A percentile compares a stretch with the other conserved stretches of the same genome.
Evolutionary conservation across 2,797 vertebrate genomes (phyloP).

Genomic region (Fistularia commersonii): DNA sequence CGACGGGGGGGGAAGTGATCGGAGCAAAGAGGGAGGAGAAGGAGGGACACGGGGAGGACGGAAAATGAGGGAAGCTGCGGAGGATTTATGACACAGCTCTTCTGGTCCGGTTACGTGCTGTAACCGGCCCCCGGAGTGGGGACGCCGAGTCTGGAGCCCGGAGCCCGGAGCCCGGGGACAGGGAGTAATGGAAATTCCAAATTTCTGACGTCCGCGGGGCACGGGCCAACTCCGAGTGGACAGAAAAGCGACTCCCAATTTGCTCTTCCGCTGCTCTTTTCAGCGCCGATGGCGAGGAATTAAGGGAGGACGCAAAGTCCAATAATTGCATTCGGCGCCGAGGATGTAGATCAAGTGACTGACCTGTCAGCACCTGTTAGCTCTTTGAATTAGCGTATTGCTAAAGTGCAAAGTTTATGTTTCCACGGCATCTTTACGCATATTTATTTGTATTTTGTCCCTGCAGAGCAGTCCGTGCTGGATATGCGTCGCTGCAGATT

Average conservation of each 20-base stretch:
- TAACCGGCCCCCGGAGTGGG: conserved; percentile 75
- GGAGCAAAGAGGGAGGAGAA: conserved; percentile 22
- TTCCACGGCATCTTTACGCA: too few species aligned
- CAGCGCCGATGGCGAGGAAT: too few species aligned
- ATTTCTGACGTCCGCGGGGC: conserved; percentile 54
- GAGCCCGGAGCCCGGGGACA: conserved; percentile 56
- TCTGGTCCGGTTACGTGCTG: conserved; percentile 72
- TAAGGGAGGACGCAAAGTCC: too few species aligned
- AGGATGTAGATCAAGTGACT: too few species aligned
- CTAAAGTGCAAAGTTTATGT: too few species aligned
- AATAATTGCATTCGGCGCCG: too few species aligned
- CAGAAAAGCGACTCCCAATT: conserved; percentile 18
- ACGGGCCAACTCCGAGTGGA: conserved; percentile 17
- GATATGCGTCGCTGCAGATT: too few species aligned
- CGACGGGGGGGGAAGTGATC: too few species aligned
- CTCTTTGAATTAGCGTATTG: too few species aligned
- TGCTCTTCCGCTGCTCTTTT: neutral
- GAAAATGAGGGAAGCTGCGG: conserved; percentile 50
- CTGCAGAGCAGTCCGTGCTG: too few species aligned
- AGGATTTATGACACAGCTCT: conserved; percentile 76
- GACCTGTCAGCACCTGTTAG: too few species aligned
- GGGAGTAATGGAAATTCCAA: conserved; percentile 70
- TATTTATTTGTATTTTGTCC: too few species aligned
- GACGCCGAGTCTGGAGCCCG: conserved; percentile 57
- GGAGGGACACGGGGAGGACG: conserved; percentile 30